These are phyloP conservation scores for Megamerina dolium DNA, from an alignment of 2,888 invertebrate species.

Conservation along the genomic window DNA sequence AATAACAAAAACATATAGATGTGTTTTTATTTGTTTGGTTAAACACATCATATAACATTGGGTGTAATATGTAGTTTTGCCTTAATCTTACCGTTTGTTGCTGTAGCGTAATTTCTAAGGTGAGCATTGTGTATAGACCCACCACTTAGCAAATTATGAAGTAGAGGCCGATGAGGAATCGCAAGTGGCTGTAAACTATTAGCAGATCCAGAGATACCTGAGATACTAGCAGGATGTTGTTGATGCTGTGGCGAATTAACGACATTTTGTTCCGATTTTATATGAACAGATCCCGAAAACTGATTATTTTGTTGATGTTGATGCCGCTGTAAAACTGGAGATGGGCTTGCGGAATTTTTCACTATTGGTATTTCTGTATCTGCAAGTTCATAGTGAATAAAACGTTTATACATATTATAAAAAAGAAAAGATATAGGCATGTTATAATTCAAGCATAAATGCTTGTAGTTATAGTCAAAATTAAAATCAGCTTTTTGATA, in stretches of 20 bases:
- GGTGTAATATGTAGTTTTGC: no score
- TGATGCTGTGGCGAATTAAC: conserved; percentile 38
- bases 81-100: conserved; percentile 50
- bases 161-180: conserved; percentile 46
- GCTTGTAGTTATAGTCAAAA: no score
- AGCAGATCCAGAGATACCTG: conserved; percentile 24
- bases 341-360: conserved; percentile 50
- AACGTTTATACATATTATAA: no score
- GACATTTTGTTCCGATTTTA: conserved; percentile 44
- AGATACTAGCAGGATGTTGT: conserved; percentile 27
- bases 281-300: conserved; percentile 39
- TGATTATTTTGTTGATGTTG: conserved; percentile 38
- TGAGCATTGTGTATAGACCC: conserved; percentile 49
- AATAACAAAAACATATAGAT: no score
- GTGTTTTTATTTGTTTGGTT: no score
- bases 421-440: conserved; percentile 15
- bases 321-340: conserved; percentile 42
- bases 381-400: conserved; percentile 15
- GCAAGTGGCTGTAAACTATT: conserved; percentile 40
- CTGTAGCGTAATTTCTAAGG: conserved; percentile 49
- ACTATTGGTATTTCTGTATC: conserved; percentile 51
- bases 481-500: no score
- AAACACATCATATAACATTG: no score
- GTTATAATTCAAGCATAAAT: no score
- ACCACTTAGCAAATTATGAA: conserved; percentile 49